These are phyloP conservation scores for Neocloeon triangulifer DNA, from an alignment of 1,140 invertebrate species.

Conservation along the genomic window DNA sequence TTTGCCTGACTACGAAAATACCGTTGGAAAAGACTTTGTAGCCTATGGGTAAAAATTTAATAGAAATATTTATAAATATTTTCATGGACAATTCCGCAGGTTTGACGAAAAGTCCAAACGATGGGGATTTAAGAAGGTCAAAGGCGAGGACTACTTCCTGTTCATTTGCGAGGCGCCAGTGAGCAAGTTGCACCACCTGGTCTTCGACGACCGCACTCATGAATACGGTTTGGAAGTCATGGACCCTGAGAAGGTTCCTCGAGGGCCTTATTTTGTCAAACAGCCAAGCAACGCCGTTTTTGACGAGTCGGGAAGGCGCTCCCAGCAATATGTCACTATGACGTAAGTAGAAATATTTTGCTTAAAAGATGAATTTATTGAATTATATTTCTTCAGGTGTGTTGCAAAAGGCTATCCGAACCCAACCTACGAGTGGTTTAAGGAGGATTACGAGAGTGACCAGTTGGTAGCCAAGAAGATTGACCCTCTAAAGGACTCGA, in stretches of 20 bases:
- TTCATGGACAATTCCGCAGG: conserved; percentile 16
- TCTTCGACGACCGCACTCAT: conserved; percentile 43
- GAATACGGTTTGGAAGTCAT: conserved; percentile 56
- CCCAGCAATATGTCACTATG: conserved; percentile 48
- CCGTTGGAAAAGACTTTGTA: conserved; percentile 25
- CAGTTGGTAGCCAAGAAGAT: conserved; percentile 41
- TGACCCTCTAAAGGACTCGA: conserved; percentile 44
- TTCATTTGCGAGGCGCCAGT: conserved; percentile 77
- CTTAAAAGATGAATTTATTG: background rate
- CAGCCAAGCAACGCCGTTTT: conserved; percentile 65
- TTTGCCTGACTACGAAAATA: conserved; percentile 30
- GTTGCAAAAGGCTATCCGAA: conserved; percentile 73
- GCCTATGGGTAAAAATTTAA: conserved; percentile 24
- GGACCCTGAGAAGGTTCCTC: conserved; percentile 56
- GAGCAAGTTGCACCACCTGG: conserved; percentile 34
- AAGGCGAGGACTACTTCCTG: conserved; percentile 45
- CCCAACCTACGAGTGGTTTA: conserved; percentile 79
- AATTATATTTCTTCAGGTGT: conserved; percentile 27
- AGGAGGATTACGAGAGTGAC: conserved; percentile 67
- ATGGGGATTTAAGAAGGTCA: conserved; percentile 66
- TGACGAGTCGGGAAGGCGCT: conserved; percentile 45
- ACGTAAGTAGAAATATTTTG: conserved; percentile 27
- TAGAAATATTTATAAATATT: conserved; percentile 4
- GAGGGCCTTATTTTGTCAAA: conserved; percentile 68
- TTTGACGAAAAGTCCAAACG: conserved; percentile 41